Percentiles rank a stretch among this genome's conserved stretches.
These are phyloP conservation scores for Ornithoptera priamus DNA, from an alignment of 2,888 invertebrate genomes.

Conservation along the genomic window DNA sequence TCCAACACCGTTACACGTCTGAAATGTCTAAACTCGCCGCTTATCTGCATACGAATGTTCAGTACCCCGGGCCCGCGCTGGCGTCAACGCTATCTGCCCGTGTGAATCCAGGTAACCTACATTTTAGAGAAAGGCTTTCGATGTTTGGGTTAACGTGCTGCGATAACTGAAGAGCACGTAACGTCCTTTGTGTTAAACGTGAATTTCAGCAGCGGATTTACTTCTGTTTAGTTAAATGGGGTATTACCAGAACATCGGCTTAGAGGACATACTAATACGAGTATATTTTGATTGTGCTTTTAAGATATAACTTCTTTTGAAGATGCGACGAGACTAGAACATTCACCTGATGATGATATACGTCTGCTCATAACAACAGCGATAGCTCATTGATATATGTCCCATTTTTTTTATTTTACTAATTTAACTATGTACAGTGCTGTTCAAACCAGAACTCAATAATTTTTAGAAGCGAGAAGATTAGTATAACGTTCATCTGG, in stretches of 20 bases:
- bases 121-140: conserved; percentile 32
- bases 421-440: too few species aligned
- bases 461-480: too few species aligned
- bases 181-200: conserved; percentile 13
- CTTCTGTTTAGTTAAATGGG: neutral
- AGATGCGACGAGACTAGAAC: too few species aligned
- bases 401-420: too few species aligned
- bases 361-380: too few species aligned
- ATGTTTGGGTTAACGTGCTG: conserved; percentile 29
- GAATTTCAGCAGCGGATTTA: conserved; percentile 3
- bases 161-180: conserved; percentile 24
- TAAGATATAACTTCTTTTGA: too few species aligned
- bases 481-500: too few species aligned
- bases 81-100: conserved; percentile 25
- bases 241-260: neutral
- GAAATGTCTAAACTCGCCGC: conserved; percentile 19
- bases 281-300: too few species aligned
- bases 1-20: conserved; percentile 14
- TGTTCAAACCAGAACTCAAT: too few species aligned
- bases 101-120: conserved; percentile 29
- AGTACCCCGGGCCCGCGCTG: conserved; percentile 16
- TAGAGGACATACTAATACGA: too few species aligned
- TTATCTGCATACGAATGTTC: conserved; percentile 29
- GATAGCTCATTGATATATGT: too few species aligned
- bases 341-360: too few species aligned